These are phyloP conservation scores for Lasiommata megera DNA, from an alignment of 2,888 invertebrate genomes.

Conservation along the genomic window DNA sequence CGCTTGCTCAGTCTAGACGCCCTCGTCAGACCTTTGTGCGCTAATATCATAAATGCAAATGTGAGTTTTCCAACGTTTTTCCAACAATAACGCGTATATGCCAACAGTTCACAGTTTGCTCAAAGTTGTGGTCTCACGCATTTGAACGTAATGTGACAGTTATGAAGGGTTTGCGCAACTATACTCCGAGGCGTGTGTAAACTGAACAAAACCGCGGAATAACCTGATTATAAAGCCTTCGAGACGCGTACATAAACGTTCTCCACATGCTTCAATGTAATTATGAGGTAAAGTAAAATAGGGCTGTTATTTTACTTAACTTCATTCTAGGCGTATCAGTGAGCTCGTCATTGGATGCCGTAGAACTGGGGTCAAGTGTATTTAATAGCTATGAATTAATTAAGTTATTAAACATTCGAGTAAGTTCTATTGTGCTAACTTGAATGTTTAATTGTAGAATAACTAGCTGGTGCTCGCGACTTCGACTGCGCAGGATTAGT, in stretches of 20 bases:
- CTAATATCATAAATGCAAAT: not conserved
- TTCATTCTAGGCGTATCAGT: not conserved
- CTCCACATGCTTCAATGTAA: too few species aligned
- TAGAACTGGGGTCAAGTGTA: not conserved
- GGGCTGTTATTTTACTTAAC: not conserved
- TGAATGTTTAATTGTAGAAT: too few species aligned
- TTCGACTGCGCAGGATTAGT: too few species aligned
- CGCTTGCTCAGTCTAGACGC: too few species aligned
- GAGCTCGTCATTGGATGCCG: not conserved
- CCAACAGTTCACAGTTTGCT: not conserved
- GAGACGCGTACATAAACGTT: not conserved
- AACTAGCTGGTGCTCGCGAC: too few species aligned
- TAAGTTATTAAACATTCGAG: too few species aligned
- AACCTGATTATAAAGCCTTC: conserved; percentile 3
- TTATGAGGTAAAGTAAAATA: not conserved
- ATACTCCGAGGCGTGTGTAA: not conserved
- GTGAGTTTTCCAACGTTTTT: not conserved
- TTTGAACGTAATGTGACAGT: conserved; percentile 8
- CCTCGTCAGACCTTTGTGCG: too few species aligned
- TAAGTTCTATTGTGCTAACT: too few species aligned
- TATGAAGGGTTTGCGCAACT: conserved; percentile 4
- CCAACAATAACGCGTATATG: not conserved
- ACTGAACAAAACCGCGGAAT: conserved; percentile 9
- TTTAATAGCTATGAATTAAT: too few species aligned
- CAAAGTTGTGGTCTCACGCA: conserved; percentile 7